These are phyloP conservation scores for Congeria kusceri DNA, from an alignment of 2,888 invertebrate species.

Conservation along the genomic window DNA sequence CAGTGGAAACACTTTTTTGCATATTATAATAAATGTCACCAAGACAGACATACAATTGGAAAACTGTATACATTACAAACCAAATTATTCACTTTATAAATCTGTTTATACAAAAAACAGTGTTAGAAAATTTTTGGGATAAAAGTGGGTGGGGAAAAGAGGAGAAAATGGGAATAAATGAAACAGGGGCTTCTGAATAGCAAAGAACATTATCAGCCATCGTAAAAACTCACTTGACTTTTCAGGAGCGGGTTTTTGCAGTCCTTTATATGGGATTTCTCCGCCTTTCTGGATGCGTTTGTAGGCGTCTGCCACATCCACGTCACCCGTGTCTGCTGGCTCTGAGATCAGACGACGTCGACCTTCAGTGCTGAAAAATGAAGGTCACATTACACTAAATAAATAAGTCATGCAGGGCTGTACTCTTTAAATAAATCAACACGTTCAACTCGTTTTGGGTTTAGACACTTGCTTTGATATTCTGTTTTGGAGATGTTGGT, in stretches of 20 bases:
- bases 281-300: slow-evolving; percentile 96
- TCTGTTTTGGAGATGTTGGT: no score
- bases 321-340: slow-evolving; percentile 55
- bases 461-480: no score
- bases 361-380: slow-evolving; percentile 71
- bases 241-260: slow-evolving; percentile 95
- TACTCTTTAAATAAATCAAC: no score
- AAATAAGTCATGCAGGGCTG: no score
- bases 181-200: not conserved
- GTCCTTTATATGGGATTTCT: slow-evolving; percentile 96
- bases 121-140: not conserved
- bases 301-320: slow-evolving; percentile 89
- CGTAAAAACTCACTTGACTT: slow-evolving; percentile 81
- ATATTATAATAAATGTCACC: no score
- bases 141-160: not conserved
- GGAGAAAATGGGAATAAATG: not conserved
- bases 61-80: no score
- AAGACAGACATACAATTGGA: no score
- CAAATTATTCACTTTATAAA: no score
- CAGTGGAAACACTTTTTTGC: no score
- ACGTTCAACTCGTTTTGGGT: no score
- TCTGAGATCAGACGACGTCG: slow-evolving; percentile 64
- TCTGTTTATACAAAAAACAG: not conserved
- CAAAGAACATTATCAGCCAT: not conserved
- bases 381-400: no score